Percentiles rank a stretch among this genome's conserved stretches.
phyloP scores from a whole-genome alignment of 2,797 vertebrate genomes.

The Amblyraja radiata region DNA sequence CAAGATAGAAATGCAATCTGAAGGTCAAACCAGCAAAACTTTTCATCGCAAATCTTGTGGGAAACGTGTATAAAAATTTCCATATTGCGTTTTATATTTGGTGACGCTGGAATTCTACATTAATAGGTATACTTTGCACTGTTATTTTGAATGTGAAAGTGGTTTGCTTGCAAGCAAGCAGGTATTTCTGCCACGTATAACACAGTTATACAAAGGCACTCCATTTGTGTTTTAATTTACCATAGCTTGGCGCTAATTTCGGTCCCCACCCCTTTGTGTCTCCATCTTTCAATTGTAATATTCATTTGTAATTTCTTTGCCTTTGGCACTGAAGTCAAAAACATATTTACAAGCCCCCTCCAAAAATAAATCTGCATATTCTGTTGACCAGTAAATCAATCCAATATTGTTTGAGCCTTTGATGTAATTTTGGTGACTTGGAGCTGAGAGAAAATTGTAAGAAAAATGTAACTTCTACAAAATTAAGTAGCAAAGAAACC shows the following conservation, averaged over 20 bases:
- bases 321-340: not conserved
- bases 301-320: not conserved
- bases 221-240: not conserved
- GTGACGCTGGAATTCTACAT: not conserved
- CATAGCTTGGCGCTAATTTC: not conserved
- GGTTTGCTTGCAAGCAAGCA: not conserved
- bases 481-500: not conserved
- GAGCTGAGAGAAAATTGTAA: too few relatives aligned
- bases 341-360: not conserved
- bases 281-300: not conserved
- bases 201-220: not conserved
- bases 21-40: constrained; percentile 9
- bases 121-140: not conserved
- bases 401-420: not conserved
- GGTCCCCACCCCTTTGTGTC: not conserved
- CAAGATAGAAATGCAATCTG: constrained; percentile 8
- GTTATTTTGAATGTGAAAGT: not conserved
- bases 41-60: not conserved
- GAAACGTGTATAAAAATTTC: not conserved
- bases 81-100: not conserved
- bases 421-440: not conserved
- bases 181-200: not conserved
- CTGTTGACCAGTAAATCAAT: not conserved
- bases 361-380: not conserved
- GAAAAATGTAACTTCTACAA: not conserved